phyloP scores from a whole-genome alignment of 2,113 vertebrate genomes.

The Dryoscopus gambensis region DNA sequence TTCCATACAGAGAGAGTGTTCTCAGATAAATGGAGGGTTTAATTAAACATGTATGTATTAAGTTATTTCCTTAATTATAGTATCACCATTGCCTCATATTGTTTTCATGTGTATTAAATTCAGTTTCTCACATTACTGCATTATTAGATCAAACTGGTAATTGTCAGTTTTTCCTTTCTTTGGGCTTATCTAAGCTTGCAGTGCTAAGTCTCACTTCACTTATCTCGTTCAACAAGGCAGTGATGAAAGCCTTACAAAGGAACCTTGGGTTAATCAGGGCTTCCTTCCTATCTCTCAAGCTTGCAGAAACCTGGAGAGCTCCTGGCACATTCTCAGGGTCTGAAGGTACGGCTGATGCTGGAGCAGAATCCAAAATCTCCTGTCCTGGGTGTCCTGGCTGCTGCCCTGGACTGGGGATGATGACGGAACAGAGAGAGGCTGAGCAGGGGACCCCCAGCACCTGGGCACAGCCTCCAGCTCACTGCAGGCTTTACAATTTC shows the following conservation, averaged over 20 bases:
- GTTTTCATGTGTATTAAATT: background rate
- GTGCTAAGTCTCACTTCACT: background rate
- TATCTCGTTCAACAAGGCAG: background rate
- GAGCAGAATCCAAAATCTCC: background rate
- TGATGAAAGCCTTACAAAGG: background rate
- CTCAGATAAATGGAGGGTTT: conserved; percentile 2
- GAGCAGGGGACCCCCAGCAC: background rate
- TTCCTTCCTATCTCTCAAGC: background rate
- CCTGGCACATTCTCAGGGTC: background rate
- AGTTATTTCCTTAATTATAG: conserved; percentile 50
- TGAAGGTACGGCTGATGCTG: background rate
- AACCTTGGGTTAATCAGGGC: background rate
- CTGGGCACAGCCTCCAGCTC: background rate
- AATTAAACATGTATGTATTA: conserved; percentile 26
- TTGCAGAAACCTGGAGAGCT: background rate
- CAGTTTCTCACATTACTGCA: background rate
- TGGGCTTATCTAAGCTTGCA: background rate
- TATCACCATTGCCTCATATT: conserved; percentile 6
- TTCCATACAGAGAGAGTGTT: background rate
- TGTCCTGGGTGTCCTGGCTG: background rate
- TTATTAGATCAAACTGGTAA: conserved; percentile 19
- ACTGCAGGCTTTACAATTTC: background rate
- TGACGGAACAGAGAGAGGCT: background rate
- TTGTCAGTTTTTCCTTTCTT: conserved; percentile 16
- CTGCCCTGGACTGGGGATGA: background rate